These are phyloP conservation scores for Leucania comma DNA, from an alignment of 2,888 invertebrate genomes.

Conservation along the genomic window DNA sequence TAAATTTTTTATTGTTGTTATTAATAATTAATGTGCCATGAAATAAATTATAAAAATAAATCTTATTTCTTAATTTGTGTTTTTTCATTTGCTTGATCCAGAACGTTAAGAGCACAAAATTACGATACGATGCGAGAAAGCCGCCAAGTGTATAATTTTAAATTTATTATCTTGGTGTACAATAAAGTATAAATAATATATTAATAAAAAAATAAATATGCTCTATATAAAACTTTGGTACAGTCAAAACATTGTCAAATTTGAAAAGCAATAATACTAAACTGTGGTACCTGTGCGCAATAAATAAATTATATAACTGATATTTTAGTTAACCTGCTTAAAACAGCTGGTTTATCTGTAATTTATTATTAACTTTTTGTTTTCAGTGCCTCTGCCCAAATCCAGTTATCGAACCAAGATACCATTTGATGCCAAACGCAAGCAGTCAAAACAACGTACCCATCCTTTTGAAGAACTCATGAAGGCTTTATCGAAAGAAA, in stretches of 20 bases:
- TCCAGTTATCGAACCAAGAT: neutral
- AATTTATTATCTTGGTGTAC: no score
- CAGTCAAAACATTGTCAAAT: neutral
- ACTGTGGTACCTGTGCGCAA: no score
- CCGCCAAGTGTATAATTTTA: no score
- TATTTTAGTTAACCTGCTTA: neutral
- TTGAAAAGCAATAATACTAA: no score
- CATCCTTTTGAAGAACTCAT: constrained; percentile 13
- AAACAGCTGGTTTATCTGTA: neutral
- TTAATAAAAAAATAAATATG: neutral
- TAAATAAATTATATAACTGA: no score
- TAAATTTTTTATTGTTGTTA: neutral
- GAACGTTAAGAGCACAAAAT: no score
- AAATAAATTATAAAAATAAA: constrained; percentile 4
- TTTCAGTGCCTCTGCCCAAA: constrained; percentile 6
- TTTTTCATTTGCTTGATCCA: neutral
- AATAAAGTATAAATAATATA: neutral
- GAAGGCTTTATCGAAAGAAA: constrained; percentile 21
- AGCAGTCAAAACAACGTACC: neutral
- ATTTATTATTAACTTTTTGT: neutral
- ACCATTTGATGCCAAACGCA: neutral
- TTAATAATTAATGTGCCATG: constrained; percentile 9
- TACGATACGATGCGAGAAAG: no score
- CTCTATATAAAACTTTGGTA: neutral
- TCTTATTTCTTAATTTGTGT: neutral